Evolutionary conservation across 2,888 invertebrate species (phyloP), one percentile per base, ranked within the genome.

Genomic region (Dusona sp.): DNA sequence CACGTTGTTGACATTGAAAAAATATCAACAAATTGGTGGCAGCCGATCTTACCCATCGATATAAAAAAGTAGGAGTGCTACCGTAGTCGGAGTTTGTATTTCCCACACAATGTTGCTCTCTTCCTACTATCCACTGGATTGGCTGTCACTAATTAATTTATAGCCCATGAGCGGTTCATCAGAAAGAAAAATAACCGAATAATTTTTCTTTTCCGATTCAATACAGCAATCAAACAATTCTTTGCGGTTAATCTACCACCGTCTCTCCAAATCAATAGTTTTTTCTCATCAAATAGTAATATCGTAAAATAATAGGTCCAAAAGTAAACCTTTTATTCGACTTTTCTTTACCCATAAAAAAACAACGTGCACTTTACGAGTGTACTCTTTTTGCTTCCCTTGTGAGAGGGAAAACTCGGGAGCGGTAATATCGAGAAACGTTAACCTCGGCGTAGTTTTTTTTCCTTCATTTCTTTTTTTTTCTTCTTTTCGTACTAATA

Each of bases 401-500:
- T 16, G 16, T 29, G 16, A 61, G 61, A 61, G 29, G 61, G 16
- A 61, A 61, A 61, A 29, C 29, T 13, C 29, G 16, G 61, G 1
- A n/a, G 61, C 29, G 16, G 6, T 29, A 29, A n/a, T 73, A 73
- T 73, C 51, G 54, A 36, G 36, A n/a, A 73, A 73, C 61, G 42
- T 75, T 54, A 42, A 29, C 33, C 75, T 42, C 38, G 45, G 33
- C 29, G 75, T 48, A 51, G 29, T 36, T 29, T 38, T 42, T 54
- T 67, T 54, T 67, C 54, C 4, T 64, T 33, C 22, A 48, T 7
- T n/a, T 45, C n/a, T 29, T 64, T n/a, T 29, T 75, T 48, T 65
- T 9, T 25, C n/a, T 11, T n/a, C 38, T 72, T 75, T 68, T 68
- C 45, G 42, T 75, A 48, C 64, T 75, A 42, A 75, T 75, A 77